A percentile compares a stretch with the other conserved stretches of the same genome.
These are phyloP conservation scores for Lissocephala sabroskyi DNA, from an alignment of 2,888 invertebrate genomes.

Conservation along the genomic window DNA sequence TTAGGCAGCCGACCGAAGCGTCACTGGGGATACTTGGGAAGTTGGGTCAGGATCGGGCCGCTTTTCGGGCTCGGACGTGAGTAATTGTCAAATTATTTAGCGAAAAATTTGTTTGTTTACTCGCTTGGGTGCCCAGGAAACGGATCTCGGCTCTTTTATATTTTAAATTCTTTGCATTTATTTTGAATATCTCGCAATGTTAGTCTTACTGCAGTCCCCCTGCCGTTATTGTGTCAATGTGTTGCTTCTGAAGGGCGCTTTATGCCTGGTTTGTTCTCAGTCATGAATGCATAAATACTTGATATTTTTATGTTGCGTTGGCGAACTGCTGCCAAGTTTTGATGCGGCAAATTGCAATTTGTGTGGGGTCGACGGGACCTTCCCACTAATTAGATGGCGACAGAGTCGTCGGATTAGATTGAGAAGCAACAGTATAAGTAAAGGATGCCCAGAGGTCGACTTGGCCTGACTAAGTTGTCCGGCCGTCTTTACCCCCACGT, in stretches of 20 bases:
- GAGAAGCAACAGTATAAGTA: too few relatives aligned
- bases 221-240: not conserved
- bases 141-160: conserved; percentile 54
- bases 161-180: conserved; percentile 15
- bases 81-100: conserved; percentile 72
- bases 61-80: conserved; percentile 51
- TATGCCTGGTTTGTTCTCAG: conserved; percentile 63
- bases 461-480: too few relatives aligned
- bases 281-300: conserved; percentile 67
- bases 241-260: conserved; percentile 15
- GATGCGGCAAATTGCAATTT: conserved; percentile 40
- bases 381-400: conserved; percentile 1
- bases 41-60: not conserved
- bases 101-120: conserved; percentile 71
- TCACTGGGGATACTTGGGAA: too few relatives aligned
- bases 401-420: not conserved
- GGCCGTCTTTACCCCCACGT: too few relatives aligned
- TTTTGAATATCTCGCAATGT: conserved; percentile 7
- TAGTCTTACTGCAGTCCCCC: conserved; percentile 4
- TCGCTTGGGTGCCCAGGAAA: conserved; percentile 67
- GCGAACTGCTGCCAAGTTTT: conserved; percentile 37
- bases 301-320: conserved; percentile 21
- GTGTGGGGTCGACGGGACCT: too few relatives aligned
- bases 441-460: too few relatives aligned
- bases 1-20: conserved; percentile 30